Evolutionary conservation across 2,113 vertebrate genomes (phyloP), one percentile per base, ranked within the genome.

Genomic region (Mastomys coucha): DNA sequence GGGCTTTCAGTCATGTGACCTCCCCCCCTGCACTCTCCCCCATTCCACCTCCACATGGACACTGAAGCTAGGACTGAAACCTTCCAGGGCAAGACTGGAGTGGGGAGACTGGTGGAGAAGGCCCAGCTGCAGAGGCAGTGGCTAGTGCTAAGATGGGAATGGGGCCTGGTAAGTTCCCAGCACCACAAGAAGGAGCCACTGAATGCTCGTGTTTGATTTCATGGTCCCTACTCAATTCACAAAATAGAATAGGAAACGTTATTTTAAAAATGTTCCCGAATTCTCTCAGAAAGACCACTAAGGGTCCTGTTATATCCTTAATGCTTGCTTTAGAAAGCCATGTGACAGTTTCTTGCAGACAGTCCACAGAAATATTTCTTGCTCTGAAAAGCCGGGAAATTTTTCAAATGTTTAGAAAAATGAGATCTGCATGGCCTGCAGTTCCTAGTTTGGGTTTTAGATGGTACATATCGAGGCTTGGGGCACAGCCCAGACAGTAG

Each of bases 311-410:
- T 86, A 76, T 36, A 7, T 76, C 20, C 16, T n/a, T 84, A 53
- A 42, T 49, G 63, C 63, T 80, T 80, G 45, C 63, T 53, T 0
- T 11, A 12, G n/a, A 39, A 53, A 7, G n/a, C 7, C 31, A 2
- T 1, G 19, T 45, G 28, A 16, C 91, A 22, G 10, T 93, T 97
- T 94, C 69, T 86, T 75, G 17, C 24, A 91, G 33, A 95, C 51
- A 42, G 45, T 89, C 45, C 33, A 42, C 36, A 60, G 60, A 94
- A 81, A 45, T 92, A 65, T 42, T 60, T 81, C 24, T 91, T 39
- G 19, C 45, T 14, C 26, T 86, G 70, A 92, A 94, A 72, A 94
- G 39, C 53, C 51, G 63, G 28, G 77, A 20, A 69, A 60, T 4
- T 67, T 89, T 93, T 97, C 17, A 49, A 49, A 91, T 78, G 51